These are phyloP conservation scores for Ptilorrhoa leucosticta DNA, from an alignment of 2,113 vertebrate species.

Conservation along the genomic window DNA sequence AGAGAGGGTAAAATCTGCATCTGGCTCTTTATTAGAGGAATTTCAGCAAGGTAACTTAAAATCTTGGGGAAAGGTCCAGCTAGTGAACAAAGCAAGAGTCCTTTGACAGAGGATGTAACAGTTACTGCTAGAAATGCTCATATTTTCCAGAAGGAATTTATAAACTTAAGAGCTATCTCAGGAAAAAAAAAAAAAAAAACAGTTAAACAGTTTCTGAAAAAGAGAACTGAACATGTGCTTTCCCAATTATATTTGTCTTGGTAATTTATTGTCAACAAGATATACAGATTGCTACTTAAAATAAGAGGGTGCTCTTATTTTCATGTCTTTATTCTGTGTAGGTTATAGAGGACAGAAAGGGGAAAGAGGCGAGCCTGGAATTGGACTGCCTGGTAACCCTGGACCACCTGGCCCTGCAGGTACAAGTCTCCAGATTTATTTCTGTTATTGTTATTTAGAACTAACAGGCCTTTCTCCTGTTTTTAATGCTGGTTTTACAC, in stretches of 20 bases:
- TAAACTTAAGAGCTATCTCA: not conserved
- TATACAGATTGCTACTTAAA: not conserved
- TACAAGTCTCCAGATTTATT: slow-evolving; percentile 62
- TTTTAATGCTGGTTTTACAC: not conserved
- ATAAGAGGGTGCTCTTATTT: slow-evolving; percentile 5
- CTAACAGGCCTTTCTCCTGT: not conserved
- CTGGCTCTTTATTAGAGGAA: not conserved
- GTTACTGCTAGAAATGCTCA: not conserved
- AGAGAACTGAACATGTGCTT: not conserved
- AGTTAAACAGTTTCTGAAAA: not conserved
- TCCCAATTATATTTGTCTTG: not conserved
- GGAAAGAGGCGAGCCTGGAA: slow-evolving; percentile 92
- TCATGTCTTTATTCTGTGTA: slow-evolving; percentile 70
- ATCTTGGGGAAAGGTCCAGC: not conserved
- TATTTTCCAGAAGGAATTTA: not conserved
- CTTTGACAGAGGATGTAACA: not conserved
- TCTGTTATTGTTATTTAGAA: not conserved
- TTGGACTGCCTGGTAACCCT: slow-evolving; percentile 85
- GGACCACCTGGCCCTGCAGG: slow-evolving; percentile 87
- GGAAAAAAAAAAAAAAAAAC: not conserved
- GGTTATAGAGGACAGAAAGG: slow-evolving; percentile 97
- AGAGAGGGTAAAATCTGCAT: not conserved
- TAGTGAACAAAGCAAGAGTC: not conserved
- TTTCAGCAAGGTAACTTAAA: not conserved
- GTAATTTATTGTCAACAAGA: not conserved